Evolutionary conservation across 2,797 vertebrate genomes (phyloP).

Genomic region (Argentina silus): DNA sequence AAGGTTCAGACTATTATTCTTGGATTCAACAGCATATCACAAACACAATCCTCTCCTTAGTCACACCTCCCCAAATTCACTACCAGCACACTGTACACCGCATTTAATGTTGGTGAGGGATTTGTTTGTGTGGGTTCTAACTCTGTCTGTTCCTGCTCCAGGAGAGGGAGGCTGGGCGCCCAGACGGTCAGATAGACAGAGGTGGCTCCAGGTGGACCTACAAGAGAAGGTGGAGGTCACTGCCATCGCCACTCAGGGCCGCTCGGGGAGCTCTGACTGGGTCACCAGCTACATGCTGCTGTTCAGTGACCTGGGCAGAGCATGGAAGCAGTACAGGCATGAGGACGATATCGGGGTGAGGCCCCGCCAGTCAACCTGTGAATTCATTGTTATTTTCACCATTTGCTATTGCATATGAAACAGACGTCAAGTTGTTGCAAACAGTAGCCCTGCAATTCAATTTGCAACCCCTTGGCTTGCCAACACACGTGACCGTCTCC

Average conservation of each 20-base stretch:
- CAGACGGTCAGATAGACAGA: constrained; percentile 41
- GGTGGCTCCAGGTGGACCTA: constrained; percentile 86
- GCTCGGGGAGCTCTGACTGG: constrained; percentile 83
- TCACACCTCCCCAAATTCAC: neutral
- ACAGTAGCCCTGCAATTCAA: no score
- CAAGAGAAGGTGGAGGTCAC: constrained; percentile 81
- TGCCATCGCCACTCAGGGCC: constrained; percentile 80
- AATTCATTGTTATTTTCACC: no score
- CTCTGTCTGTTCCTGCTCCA: neutral
- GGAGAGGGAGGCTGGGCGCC: constrained; percentile 9
- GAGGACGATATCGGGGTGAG: constrained; percentile 80
- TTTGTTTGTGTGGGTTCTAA: neutral
- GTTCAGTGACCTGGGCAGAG: constrained; percentile 81
- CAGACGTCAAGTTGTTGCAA: no score
- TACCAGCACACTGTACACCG: neutral
- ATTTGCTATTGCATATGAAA: no score
- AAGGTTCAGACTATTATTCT: no score
- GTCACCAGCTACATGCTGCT: constrained; percentile 79
- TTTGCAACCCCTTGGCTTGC: no score
- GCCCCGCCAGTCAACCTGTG: constrained; percentile 4
- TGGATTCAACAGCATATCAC: no score
- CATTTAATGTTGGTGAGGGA: neutral
- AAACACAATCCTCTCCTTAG: no score
- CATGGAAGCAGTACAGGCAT: constrained; percentile 82
- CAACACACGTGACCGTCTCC: no score